A percentile compares a stretch with the other conserved stretches of the same genome.
Conservation (phyloP, 1,140 invertebrate species). For the Anoplophora glabripennis region DNA sequence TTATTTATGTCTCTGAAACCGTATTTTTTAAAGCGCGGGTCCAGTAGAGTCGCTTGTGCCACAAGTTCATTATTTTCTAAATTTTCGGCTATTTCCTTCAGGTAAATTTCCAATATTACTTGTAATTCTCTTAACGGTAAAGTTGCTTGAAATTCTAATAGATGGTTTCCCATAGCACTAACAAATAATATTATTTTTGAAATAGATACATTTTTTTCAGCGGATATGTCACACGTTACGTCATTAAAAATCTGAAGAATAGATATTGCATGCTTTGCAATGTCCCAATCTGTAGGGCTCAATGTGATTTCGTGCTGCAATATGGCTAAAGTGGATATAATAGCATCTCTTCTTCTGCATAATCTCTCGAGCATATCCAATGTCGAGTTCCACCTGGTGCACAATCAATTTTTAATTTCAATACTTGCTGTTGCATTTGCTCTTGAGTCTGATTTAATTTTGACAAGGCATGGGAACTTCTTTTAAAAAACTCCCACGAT, state of each 20-base stretch:
- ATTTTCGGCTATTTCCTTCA: no score
- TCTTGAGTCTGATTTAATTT: conserved; percentile 10
- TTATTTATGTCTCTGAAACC: no score
- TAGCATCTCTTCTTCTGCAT: neutral
- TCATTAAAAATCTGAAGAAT: no score
- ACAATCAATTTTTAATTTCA: conserved; percentile 11
- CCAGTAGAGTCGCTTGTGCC: no score
- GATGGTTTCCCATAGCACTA: neutral
- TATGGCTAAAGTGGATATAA: conserved; percentile 6
- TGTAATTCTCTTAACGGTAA: no score
- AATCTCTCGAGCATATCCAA: conserved; percentile 3
- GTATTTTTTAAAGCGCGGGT: no score
- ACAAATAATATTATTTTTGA: conserved; percentile 3
- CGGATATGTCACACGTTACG: conserved; percentile 1
- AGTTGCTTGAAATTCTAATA: no score
- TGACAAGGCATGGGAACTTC: conserved; percentile 8
- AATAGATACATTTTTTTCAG: neutral
- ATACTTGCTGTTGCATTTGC: conserved; percentile 6
- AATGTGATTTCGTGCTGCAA: no score
- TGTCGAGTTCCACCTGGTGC: conserved; percentile 11
- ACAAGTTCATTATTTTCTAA: no score
- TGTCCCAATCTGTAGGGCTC: no score
- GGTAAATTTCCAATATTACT: no score
- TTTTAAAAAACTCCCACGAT: conserved; percentile 18
- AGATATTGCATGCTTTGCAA: no score